A percentile compares a stretch with the other conserved stretches of the same genome.
Evolutionary conservation across 2,113 vertebrate genomes (phyloP).

Genomic region (Menidia beryllina): DNA sequence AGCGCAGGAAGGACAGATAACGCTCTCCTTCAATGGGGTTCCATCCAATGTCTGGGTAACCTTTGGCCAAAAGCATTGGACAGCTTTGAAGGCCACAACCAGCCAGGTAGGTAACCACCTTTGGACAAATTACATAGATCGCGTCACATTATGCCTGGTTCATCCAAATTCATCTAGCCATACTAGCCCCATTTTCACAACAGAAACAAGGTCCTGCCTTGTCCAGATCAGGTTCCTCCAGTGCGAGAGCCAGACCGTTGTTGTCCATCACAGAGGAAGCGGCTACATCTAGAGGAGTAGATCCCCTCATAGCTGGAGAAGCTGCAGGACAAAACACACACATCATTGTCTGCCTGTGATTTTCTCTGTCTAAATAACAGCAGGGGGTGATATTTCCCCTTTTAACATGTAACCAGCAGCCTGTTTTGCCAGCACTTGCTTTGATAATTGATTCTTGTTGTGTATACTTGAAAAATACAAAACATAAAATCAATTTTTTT

Average conservation of each 20-base stretch:
- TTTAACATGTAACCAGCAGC: constrained; percentile 1
- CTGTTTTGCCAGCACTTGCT: constrained; percentile 17
- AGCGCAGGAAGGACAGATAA: constrained; percentile 95
- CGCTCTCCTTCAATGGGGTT: constrained; percentile 99
- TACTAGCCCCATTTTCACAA: neutral
- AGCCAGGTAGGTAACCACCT: constrained; percentile 98
- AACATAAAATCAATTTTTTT: too few species aligned
- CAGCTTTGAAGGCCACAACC: constrained; percentile 98
- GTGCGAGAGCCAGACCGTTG: constrained; percentile 92
- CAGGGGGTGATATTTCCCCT: constrained; percentile 71
- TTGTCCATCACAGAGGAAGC: constrained; percentile 99
- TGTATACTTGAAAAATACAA: too few species aligned
- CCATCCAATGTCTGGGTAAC: constrained; percentile 97
- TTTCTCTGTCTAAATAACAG: constrained; percentile 39
- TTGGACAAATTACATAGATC: constrained; percentile 30
- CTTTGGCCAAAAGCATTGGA: constrained; percentile 92
- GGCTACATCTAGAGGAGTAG: constrained; percentile 95
- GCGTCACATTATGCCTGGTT: constrained; percentile 2
- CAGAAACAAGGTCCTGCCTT: constrained; percentile 81
- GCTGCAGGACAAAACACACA: constrained; percentile 78
- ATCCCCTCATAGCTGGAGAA: constrained; percentile 97
- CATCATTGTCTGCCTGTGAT: neutral
- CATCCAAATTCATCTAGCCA: neutral
- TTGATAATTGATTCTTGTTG: constrained; percentile 2
- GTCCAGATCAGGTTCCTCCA: constrained; percentile 96